Conservation (phyloP, 2,888 invertebrate genomes). For the Biston stratarius region DNA sequence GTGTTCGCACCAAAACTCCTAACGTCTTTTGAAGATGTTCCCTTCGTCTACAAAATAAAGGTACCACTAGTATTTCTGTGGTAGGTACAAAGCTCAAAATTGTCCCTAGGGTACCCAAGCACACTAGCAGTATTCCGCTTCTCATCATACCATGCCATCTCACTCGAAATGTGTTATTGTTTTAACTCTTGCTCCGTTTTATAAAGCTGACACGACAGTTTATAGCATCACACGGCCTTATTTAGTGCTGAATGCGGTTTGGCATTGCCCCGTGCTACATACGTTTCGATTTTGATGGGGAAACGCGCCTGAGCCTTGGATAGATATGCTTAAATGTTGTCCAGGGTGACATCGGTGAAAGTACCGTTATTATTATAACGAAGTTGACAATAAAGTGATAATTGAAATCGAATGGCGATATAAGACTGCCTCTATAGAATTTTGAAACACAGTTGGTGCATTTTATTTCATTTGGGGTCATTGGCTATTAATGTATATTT, state of each 20-base stretch:
- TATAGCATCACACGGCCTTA: slow-evolving; percentile 56
- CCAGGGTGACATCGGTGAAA: slow-evolving; percentile 23
- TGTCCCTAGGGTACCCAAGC: too few relatives aligned
- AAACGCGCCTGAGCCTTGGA: slow-evolving; percentile 30
- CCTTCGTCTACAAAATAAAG: too few relatives aligned
- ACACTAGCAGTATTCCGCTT: background rate
- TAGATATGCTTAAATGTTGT: slow-evolving; percentile 23
- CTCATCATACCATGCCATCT: slow-evolving; percentile 63
- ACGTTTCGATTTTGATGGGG: slow-evolving; percentile 35
- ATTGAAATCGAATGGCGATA: background rate
- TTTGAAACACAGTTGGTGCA: background rate
- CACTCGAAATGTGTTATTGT: slow-evolving; percentile 74
- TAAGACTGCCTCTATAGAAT: background rate
- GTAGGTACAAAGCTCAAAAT: too few relatives aligned
- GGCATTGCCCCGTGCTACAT: slow-evolving; percentile 33
- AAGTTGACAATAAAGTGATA: background rate
- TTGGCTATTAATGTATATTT: too few relatives aligned
- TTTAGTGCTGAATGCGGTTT: slow-evolving; percentile 52
- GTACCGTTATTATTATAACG: slow-evolving; percentile 1
- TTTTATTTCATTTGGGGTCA: background rate
- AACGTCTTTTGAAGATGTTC: too few relatives aligned
- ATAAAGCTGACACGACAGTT: slow-evolving; percentile 54
- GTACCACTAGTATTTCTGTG: too few relatives aligned
- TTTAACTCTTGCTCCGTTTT: slow-evolving; percentile 69
- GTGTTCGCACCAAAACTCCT: too few relatives aligned